Conservation (phyloP, 2,797 vertebrate genomes). For the Dipus sagitta region DNA sequence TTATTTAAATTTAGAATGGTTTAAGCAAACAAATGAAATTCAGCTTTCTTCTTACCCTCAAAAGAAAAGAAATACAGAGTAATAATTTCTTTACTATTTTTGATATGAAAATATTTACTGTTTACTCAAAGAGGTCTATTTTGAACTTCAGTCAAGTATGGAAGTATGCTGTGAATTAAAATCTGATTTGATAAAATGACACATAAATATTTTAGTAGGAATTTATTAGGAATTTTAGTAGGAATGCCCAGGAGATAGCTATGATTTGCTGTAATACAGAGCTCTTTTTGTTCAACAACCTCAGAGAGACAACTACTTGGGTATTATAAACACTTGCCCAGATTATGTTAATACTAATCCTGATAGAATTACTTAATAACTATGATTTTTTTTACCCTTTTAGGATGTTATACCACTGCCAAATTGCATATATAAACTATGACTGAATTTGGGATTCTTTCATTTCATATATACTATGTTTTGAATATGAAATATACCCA, state of each 20-base stretch:
- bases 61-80: not conserved
- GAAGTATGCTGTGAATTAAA: conserved; percentile 65
- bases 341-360: conserved; percentile 72
- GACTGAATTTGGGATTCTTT: conserved; percentile 50
- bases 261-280: conserved; percentile 62
- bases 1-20: conserved; percentile 57
- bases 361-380: conserved; percentile 62
- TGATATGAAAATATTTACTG: conserved; percentile 57
- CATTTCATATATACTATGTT: not conserved
- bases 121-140: conserved; percentile 59
- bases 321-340: conserved; percentile 68
- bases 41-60: conserved; percentile 52
- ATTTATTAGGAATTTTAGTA: conserved; percentile 61
- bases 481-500: not conserved
- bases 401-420: conserved; percentile 57
- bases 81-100: conserved; percentile 58
- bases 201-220: conserved; percentile 74
- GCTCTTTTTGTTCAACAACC: not conserved
- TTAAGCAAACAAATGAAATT: conserved; percentile 52
- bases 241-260: conserved; percentile 56
- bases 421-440: conserved; percentile 49
- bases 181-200: conserved; percentile 61
- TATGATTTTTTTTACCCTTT: conserved; percentile 46
- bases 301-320: conserved; percentile 69
- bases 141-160: conserved; percentile 54